Base-by-base conservation (phyloP, 2,113 vertebrate genomes). In the Gadus chalcogrammus region DNA sequence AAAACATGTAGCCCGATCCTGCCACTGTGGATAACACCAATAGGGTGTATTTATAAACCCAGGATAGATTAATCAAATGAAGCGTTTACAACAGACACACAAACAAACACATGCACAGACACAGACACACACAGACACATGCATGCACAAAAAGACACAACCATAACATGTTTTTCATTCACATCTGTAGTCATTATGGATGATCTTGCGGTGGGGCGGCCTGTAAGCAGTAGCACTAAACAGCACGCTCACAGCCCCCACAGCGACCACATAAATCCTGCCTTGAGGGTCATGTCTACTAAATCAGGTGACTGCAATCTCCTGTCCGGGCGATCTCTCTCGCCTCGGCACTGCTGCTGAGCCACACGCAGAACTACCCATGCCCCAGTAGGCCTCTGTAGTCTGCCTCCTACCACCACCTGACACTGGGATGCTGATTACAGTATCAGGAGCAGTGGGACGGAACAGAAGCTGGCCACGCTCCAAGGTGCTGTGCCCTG, bases 241-340 rank as follows among this genome's bases (percentile, higher is more conserved):
- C 42, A 48, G 6, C 55, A n/a, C n/a, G 55, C 55, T 17, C 55
- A 58, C 55, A 5, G 55, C 55, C 74, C 42, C 75, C 68, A 74
- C 18, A 52, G 64, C 28, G 24, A 20, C 62, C 38, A 67, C 35
- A 22, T 71, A 72, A 66, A 68, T 79, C 79, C 69, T 74, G 55
- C 67, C 74, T 64, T 22, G 60, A 79, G 70, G 79, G 70, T 84
- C 84, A 75, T 20, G 70, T 77, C 72, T 70, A 74, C 64, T 73
- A 80, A 84, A 82, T 86, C 86, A 87, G 80, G 74, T 75, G 73
- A 79, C 73, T 85, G 75, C 78, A 81, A 81, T 84, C 72, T 79
- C 70, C 27, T 31, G 70, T 76, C 68, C 72, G 8, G 63, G 76
- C 55, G 61, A 67, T 69, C 68, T 72, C 76, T 85, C 82, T 78